These are phyloP conservation scores for Andrena cerasifolii DNA, from an alignment of 1,140 invertebrate genomes.

Conservation along the genomic window DNA sequence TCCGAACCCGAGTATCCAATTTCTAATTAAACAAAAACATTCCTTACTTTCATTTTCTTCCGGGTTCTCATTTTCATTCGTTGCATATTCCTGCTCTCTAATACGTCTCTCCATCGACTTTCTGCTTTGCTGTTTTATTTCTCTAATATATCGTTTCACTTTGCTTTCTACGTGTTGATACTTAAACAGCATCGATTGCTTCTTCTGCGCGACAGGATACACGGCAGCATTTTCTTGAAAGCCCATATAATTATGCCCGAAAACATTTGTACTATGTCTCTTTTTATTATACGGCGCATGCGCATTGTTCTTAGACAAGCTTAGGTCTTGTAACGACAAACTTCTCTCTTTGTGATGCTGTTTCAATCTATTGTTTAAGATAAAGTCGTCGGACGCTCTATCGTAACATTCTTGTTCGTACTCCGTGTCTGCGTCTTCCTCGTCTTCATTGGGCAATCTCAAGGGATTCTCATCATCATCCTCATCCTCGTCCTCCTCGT, in stretches of 20 bases:
- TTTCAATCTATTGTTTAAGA: conserved; percentile 67
- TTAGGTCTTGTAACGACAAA: conserved; percentile 76
- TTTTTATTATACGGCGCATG: conserved; percentile 31
- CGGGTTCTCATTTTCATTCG: conserved; percentile 43
- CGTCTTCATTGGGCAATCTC: conserved; percentile 47
- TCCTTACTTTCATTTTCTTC: conserved; percentile 56
- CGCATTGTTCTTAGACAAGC: conserved; percentile 20
- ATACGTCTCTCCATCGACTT: conserved; percentile 61
- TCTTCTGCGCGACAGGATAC: conserved; percentile 39
- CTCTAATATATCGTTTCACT: conserved; percentile 77
- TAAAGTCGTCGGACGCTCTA: conserved; percentile 75
- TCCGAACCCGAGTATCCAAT: neutral
- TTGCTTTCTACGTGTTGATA: conserved; percentile 75
- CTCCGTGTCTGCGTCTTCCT: conserved; percentile 63
- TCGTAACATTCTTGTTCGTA: conserved; percentile 67
- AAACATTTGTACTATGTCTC: conserved; percentile 31
- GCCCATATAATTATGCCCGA: conserved; percentile 33
- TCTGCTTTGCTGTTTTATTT: conserved; percentile 70
- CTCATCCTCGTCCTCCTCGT: conserved; percentile 66
- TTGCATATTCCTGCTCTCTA: conserved; percentile 50
- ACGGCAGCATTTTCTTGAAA: conserved; percentile 6
- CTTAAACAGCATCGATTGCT: conserved; percentile 33
- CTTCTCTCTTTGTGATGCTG: conserved; percentile 73
- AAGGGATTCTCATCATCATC: conserved; percentile 54
- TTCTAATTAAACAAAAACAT: neutral